Evolutionary conservation across 2,888 invertebrate species (phyloP).

Genomic region (Erpobdella octoculata): DNA sequence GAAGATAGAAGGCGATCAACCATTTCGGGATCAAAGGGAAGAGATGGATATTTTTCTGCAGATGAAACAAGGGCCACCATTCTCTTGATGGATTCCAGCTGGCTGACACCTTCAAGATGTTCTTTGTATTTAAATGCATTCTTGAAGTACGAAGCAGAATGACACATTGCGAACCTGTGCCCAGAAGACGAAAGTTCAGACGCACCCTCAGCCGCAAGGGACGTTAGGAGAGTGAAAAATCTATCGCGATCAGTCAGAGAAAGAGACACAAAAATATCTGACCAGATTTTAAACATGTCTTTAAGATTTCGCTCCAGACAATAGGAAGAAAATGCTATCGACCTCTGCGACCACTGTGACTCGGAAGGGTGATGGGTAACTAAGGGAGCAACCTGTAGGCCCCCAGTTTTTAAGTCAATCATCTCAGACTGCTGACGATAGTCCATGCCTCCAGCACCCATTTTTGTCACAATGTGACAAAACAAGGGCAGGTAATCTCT

Average conservation of each 20-base stretch:
- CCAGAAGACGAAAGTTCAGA: constrained; percentile 62
- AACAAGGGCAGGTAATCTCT: constrained; percentile 73
- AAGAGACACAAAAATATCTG: constrained; percentile 60
- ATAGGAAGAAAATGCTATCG: constrained; percentile 63
- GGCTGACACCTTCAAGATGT: constrained; percentile 66
- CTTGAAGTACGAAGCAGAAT: constrained; percentile 68
- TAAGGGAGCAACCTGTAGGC: constrained; percentile 59
- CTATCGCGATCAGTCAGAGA: constrained; percentile 60
- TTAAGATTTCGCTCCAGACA: constrained; percentile 72
- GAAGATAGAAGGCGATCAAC: neutral
- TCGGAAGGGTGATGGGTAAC: constrained; percentile 61
- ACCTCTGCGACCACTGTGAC: constrained; percentile 15
- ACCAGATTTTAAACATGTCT: constrained; percentile 75
- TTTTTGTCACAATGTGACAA: constrained; percentile 68
- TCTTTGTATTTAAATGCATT: constrained; percentile 68
- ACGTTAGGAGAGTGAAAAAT: constrained; percentile 70
- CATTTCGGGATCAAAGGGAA: neutral
- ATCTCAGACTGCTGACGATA: constrained; percentile 74
- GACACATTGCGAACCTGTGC: constrained; percentile 71
- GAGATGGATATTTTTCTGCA: neutral
- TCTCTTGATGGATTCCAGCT: constrained; percentile 55
- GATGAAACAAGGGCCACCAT: constrained; percentile 11
- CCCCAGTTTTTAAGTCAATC: constrained; percentile 58
- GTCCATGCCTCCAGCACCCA: constrained; percentile 72
- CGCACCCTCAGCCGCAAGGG: constrained; percentile 69